A percentile compares a stretch with the other conserved stretches of the same genome.
Conservation (phyloP, 2,888 invertebrate species). For the Harpagoxenus sublaevis region DNA sequence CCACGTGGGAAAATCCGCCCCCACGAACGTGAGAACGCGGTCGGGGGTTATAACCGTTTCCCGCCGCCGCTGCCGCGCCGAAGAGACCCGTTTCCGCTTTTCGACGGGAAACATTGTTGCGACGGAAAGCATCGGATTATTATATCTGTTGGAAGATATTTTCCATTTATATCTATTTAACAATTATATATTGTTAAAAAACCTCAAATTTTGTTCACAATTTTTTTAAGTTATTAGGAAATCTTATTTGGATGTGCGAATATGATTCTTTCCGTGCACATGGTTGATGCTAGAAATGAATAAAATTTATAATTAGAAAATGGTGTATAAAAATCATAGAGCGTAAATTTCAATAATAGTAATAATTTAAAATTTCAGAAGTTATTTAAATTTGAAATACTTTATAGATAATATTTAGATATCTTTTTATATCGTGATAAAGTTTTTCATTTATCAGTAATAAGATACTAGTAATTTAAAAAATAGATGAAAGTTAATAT, state of each 20-base stretch:
- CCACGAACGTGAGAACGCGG: conserved; percentile 63
- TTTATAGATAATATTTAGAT: background rate
- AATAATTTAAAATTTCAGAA: background rate
- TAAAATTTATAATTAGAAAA: background rate
- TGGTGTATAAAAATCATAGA: background rate
- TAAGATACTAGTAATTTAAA: background rate
- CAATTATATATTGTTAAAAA: background rate
- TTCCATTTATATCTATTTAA: background rate
- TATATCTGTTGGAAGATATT: background rate
- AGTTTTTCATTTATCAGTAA: background rate
- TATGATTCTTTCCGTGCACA: background rate
- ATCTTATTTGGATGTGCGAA: background rate
- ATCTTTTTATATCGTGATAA: background rate
- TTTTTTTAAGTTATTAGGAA: background rate
- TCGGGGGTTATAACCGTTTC: conserved; percentile 64
- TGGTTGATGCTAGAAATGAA: background rate
- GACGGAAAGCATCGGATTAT: background rate
- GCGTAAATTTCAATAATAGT: background rate
- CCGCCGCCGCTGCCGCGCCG: conserved; percentile 47
- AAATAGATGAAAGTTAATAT: background rate
- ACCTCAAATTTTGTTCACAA: background rate
- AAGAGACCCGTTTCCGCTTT: conserved; percentile 47
- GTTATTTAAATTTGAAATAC: background rate
- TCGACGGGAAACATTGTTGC: conserved; percentile 8
- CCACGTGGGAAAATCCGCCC: conserved; percentile 84